phyloP scores from a whole-genome alignment of 2,113 vertebrate species.

The human region GRCh38 chr1:193810501-193811000 shows the following conservation, averaged over 20 bases:
- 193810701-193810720: neutral
- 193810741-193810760: neutral
- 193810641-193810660: slow-evolving; percentile 27
- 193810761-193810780: neutral
- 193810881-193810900: neutral
- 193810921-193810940: neutral
- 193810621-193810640: slow-evolving; percentile 8
- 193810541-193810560: neutral
- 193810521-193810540: slow-evolving; percentile 43
- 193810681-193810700: neutral
- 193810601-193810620: neutral
- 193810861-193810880: neutral
- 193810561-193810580: slow-evolving; percentile 22
- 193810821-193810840: neutral
- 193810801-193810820: neutral
- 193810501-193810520: neutral
- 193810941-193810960: neutral
- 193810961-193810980: neutral
- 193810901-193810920: neutral
- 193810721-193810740: neutral
- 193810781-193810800: neutral
- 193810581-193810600: slow-evolving; percentile 48
- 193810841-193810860: neutral
- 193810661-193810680: neutral
- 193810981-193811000: neutral